Base-by-base conservation (phyloP, 2,797 vertebrate species). In the Amblyopsis hoosieri region DNA sequence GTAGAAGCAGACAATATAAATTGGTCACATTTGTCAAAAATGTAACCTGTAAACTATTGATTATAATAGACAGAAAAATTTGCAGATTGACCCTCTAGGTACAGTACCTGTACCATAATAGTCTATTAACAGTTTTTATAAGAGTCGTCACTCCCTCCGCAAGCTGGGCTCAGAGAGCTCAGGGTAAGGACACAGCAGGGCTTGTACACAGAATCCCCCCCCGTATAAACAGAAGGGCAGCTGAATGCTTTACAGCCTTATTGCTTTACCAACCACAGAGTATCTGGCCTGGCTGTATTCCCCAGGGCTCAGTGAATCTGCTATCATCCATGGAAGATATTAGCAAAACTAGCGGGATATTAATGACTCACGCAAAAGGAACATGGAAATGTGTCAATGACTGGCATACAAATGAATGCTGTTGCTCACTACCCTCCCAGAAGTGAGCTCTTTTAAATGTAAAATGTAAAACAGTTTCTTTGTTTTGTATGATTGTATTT, bases 331-430 rank as follows among this genome's bases (percentile, higher is more conserved):
- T 17, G 0, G 62, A 54, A 64, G 67, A 74, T 70, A 74, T 66
- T 82, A 70, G 67, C 59, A 73, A 79, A 75, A 70, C 17, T 3
- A 69, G 68, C 42, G 8, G 65, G 77, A 71, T 69, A 58, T 67
- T 76, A 74, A 81, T 59, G 62, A 69, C 69, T 71, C 68, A 72
- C 64, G 54, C 72, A 60, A 33, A 8, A 59, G 9, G n/a, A 69
- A 80, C 42, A 55, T 29, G 50, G 53, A 71, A 62, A 57, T 1
- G 69, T 72, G 70, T 78, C 57, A 67, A 14, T 29, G 59, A 61
- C 52, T 57, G 55, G 45, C 51, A 62, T 57, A 51, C 12, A 67
- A 48, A 48, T 48, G 2, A 48, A 48, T 48, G 3, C 0, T 48
- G 54, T n/a, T 33, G 54, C 54, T 29, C n/a, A 6, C 29, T 8